Evolutionary conservation across 1,140 invertebrate species (phyloP).

Genomic region (Diorhabda elongata): DNA sequence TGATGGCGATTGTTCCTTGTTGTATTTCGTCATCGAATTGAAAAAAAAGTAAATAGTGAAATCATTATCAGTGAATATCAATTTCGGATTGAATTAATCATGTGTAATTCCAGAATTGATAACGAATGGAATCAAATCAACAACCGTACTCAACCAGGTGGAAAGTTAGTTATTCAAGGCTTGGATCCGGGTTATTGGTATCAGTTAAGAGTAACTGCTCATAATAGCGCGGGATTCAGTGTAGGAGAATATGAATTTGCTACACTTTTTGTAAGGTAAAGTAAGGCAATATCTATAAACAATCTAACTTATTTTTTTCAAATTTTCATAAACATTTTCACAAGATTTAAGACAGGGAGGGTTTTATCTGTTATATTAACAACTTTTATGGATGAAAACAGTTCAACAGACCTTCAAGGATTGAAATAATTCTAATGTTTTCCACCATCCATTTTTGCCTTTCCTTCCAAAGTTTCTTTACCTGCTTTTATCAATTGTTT

Average conservation of each 20-base stretch:
- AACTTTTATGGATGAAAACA: no score
- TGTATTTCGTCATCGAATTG: conserved; percentile 93
- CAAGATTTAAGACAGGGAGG: no score
- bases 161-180: conserved; percentile 86
- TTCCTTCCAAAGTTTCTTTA: no score
- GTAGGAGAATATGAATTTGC: conserved; percentile 93
- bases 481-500: no score
- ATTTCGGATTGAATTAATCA: background rate
- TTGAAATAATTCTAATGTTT: no score
- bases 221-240: conserved; percentile 93
- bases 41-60: conserved; percentile 72
- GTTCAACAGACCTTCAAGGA: no score
- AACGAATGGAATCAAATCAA: conserved; percentile 90
- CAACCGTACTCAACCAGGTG: conserved; percentile 85
- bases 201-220: conserved; percentile 83
- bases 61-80: conserved; percentile 27
- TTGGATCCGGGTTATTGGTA: conserved; percentile 92
- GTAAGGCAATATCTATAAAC: conserved; percentile 51
- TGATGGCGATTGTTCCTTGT: conserved; percentile 92
- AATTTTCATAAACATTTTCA: no score
- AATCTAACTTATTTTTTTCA: background rate
- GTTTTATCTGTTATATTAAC: no score
- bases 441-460: no score
- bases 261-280: conserved; percentile 89
- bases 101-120: conserved; percentile 57